Conservation (phyloP, 2,888 invertebrate species). For the Polymixis flavicincta region DNA sequence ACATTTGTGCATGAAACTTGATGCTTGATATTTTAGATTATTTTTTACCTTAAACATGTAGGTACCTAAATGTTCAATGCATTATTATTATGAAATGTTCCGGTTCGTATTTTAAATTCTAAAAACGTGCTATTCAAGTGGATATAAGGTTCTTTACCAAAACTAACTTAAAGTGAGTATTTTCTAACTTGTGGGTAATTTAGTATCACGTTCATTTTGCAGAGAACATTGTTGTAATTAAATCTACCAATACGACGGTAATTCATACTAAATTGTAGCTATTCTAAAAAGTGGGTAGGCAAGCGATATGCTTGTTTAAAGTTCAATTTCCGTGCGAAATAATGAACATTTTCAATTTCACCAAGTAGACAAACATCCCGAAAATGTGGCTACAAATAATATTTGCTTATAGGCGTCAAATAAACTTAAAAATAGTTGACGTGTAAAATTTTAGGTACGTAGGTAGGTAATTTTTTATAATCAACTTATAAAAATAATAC, state of each 20-base stretch:
- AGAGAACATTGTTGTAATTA: neutral
- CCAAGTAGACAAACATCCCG: slow-evolving; percentile 9
- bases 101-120: neutral
- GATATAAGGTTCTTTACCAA: neutral
- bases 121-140: neutral
- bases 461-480: neutral
- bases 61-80: slow-evolving; percentile 4
- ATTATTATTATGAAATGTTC: slow-evolving; percentile 6
- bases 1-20: slow-evolving; percentile 17
- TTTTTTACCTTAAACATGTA: neutral
- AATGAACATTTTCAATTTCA: slow-evolving; percentile 18
- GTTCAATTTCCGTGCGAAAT: slow-evolving; percentile 23
- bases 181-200: slow-evolving; percentile 4
- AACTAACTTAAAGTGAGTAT: neutral
- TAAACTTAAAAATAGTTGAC: neutral
- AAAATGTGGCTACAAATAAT: neutral
- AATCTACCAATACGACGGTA: neutral
- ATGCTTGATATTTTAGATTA: slow-evolving; percentile 24
- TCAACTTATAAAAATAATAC: neutral
- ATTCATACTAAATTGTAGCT: neutral
- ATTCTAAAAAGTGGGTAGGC: neutral
- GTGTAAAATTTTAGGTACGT: neutral
- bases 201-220: neutral
- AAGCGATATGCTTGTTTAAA: slow-evolving; percentile 24
- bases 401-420: neutral